Base-by-base conservation (phyloP, 2,113 vertebrate species). In the Tor tambroides region DNA sequence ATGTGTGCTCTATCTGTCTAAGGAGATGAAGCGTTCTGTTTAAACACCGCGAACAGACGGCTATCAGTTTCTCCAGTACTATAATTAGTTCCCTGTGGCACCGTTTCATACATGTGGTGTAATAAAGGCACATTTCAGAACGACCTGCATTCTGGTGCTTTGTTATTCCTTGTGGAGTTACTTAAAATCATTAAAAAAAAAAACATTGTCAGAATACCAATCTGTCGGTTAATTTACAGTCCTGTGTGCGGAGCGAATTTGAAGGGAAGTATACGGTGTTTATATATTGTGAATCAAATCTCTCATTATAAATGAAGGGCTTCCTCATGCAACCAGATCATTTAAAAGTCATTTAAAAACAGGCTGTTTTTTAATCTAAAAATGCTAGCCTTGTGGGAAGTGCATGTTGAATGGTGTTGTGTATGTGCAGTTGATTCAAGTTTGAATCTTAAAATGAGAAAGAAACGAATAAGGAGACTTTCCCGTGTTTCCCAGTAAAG, bases 41-140 rank as follows among this genome's bases (percentile, higher is more conserved):
- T 63, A 65, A 86, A 56, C 74, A 15, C 6, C 9, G 5, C 6
- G 28, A 76, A 78, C 77, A 78, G 74, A 83, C 14, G 32, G n/a
- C 21, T 32, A 76, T 63, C 61, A 56, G 46, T 49, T 75, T 75
- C 72, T 86, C 56, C 41, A 14, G 46, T 11, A 38, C 79, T 76
- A 63, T 87, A 87, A 89, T 80, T 75, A 77, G 79, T 72, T 79
- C 79, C 86, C 79, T 15, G 74, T 51, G 75, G 74, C 26, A 38
- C 30, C 9, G 32, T 32, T 71, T 51, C 38, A 78, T n/a, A 56
- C 28, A 84, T 30, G 59, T 56, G 72, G 75, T 67, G 59, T 30
- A 78, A 85, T 67, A 63, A 85, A 46, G 9, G 76, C 76, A 38
- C 69, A 78, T 54, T 51, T 78, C 76, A 78, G 15, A 67, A 67